Percentiles rank a stretch among this genome's conserved stretches.
Conservation (phyloP, 2,797 vertebrate species). For the Phyllotis vaccarum region DNA sequence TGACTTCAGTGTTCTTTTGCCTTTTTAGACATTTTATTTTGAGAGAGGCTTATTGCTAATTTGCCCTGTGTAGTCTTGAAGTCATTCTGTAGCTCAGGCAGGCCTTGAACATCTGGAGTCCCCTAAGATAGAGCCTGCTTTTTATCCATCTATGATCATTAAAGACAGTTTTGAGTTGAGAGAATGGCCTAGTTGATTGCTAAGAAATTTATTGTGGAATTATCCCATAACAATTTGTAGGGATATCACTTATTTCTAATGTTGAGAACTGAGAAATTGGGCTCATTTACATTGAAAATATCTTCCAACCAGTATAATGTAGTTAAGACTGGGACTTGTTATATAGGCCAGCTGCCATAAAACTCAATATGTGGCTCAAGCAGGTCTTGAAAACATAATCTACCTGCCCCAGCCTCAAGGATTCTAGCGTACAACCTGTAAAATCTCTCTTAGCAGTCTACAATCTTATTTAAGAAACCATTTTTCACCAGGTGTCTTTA, state of each 20-base stretch:
- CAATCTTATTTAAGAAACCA: neutral
- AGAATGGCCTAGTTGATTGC: neutral
- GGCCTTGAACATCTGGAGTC: neutral
- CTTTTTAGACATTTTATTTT: neutral
- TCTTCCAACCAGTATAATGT: neutral
- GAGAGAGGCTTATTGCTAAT: neutral
- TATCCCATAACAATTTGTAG: neutral
- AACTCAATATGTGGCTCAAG: neutral
- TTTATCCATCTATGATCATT: conserved; percentile 8
- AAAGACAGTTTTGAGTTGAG: neutral
- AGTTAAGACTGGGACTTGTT: neutral
- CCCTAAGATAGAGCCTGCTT: neutral
- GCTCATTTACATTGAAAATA: neutral
- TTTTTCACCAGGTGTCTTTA: neutral
- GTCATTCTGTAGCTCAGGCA: neutral
- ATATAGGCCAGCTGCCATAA: neutral
- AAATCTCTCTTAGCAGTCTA: neutral
- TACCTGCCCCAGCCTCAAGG: neutral
- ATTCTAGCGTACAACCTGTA: neutral
- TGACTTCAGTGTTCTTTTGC: neutral
- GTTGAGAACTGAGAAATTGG: neutral
- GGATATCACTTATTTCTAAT: neutral
- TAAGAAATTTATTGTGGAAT: neutral
- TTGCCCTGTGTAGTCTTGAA: neutral
- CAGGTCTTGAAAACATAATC: neutral